phyloP scores from a whole-genome alignment of 2,797 vertebrate genomes.

The Amniataba percoides region DNA sequence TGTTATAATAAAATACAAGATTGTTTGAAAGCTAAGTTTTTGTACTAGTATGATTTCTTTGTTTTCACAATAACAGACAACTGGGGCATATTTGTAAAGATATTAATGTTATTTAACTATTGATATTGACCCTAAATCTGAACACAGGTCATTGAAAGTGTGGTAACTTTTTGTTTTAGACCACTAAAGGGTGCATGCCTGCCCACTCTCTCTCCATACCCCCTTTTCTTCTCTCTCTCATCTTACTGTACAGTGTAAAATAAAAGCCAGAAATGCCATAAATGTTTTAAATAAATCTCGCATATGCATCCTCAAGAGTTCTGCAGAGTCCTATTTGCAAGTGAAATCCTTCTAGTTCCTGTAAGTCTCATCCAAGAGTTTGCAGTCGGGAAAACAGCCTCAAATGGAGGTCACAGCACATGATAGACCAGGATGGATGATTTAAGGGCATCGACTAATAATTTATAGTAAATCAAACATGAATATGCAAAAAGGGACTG shows the following conservation, averaged over 20 bases:
- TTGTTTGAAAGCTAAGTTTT: too few relatives aligned
- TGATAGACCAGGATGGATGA: slow-evolving; percentile 22
- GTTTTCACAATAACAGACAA: too few relatives aligned
- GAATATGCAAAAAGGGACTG: slow-evolving; percentile 5
- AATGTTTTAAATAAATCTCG: slow-evolving; percentile 37
- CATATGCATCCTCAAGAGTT: slow-evolving; percentile 28
- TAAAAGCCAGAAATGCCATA: slow-evolving; percentile 47
- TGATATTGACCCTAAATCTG: too few relatives aligned
- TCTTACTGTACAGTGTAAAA: slow-evolving; percentile 22
- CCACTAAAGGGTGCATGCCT: slow-evolving; percentile 5
- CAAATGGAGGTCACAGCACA: slow-evolving; percentile 42
- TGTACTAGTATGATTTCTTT: too few relatives aligned
- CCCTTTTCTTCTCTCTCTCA: background rate
- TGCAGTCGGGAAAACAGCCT: slow-evolving; percentile 33
- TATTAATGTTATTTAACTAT: background rate
- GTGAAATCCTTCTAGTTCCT: slow-evolving; percentile 39
- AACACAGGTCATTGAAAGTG: background rate
- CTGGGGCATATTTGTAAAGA: too few relatives aligned
- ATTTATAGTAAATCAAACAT: slow-evolving; percentile 45
- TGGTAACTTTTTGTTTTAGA: background rate
- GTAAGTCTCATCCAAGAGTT: slow-evolving; percentile 44
- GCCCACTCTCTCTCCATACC: background rate
- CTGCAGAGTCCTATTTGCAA: slow-evolving; percentile 48
- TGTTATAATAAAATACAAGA: too few relatives aligned
- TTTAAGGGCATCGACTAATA: slow-evolving; percentile 34